Percentiles rank a stretch among this genome's conserved stretches.
Conservation (phyloP, 2,113 vertebrate species). For the Neodon shergylaensis region DNA sequence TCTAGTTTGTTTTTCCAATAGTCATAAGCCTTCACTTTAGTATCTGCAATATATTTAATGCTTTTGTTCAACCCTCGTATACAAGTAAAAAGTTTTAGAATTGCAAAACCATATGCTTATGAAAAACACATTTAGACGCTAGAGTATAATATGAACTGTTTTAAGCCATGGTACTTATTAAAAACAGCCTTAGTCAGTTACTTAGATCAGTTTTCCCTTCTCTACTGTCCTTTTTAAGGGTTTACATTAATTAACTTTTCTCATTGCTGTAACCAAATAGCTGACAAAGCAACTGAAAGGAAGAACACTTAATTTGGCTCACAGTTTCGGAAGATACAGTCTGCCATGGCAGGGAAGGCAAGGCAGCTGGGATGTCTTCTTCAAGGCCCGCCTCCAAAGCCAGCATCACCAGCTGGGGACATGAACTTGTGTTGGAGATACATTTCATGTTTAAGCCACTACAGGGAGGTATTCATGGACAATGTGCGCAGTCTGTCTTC, state of each 20-base stretch:
- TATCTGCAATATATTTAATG: not conserved
- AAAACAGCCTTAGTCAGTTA: not conserved
- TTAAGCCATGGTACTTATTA: not conserved
- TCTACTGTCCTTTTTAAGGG: not conserved
- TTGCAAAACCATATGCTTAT: not conserved
- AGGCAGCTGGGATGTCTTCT: not conserved
- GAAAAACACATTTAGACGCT: not conserved
- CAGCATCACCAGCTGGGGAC: not conserved
- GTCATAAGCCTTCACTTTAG: not conserved
- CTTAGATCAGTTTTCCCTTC: not conserved
- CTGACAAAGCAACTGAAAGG: not conserved
- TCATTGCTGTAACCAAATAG: not conserved
- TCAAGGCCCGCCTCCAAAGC: not conserved
- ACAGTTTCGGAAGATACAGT: not conserved
- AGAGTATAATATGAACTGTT: not conserved
- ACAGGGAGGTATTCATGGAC: not conserved
- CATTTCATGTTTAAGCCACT: not conserved
- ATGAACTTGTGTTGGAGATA: too few species aligned
- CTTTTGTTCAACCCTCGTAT: not conserved
- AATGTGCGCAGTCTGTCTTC: too few species aligned
- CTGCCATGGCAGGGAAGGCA: not conserved
- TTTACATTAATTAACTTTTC: not conserved
- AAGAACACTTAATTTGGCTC: not conserved
- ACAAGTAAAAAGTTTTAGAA: constrained; percentile 30
- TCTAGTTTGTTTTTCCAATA: not conserved